Percentiles rank a stretch among this genome's conserved stretches.
phyloP scores from a whole-genome alignment of 92 coral and sea anemone genomes.

The Meandrina meandrites region DNA sequence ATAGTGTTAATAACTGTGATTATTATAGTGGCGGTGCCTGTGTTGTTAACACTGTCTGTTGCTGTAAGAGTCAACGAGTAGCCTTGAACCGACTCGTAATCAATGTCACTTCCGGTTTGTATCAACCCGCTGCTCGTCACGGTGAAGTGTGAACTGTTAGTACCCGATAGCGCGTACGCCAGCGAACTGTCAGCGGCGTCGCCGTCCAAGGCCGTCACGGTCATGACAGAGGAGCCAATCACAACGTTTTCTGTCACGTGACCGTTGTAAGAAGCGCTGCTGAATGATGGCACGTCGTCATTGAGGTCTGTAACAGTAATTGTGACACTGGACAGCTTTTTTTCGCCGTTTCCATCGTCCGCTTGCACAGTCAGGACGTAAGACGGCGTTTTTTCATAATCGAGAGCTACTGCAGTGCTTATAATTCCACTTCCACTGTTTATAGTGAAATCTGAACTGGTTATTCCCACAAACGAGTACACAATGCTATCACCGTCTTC shows the following conservation, averaged over 20 bases:
- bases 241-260: conserved; percentile 67
- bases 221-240: conserved; percentile 65
- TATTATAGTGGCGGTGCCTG: conserved; percentile 56
- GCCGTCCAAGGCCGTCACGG: conserved; percentile 71
- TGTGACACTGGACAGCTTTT: conserved; percentile 49
- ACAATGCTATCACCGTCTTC: conserved; percentile 52
- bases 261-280: conserved; percentile 63
- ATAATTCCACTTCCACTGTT: conserved; percentile 59
- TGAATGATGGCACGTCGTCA: conserved; percentile 74
- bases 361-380: conserved; percentile 59
- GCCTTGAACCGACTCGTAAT: conserved; percentile 46
- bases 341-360: conserved; percentile 64
- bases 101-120: conserved; percentile 58
- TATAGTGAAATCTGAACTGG: conserved; percentile 61
- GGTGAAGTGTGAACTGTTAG: conserved; percentile 53
- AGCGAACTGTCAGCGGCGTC: conserved; percentile 66
- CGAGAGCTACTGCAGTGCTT: conserved; percentile 37
- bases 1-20: conserved; percentile 52
- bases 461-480: conserved; percentile 55
- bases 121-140: conserved; percentile 55
- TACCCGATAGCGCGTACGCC: conserved; percentile 59
- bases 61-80: conserved; percentile 66
- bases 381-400: conserved; percentile 57
- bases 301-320: conserved; percentile 66
- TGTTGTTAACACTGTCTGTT: conserved; percentile 51